These are phyloP conservation scores for Artemisiospiza belli DNA, from an alignment of 2,113 vertebrate genomes.

Conservation along the genomic window DNA sequence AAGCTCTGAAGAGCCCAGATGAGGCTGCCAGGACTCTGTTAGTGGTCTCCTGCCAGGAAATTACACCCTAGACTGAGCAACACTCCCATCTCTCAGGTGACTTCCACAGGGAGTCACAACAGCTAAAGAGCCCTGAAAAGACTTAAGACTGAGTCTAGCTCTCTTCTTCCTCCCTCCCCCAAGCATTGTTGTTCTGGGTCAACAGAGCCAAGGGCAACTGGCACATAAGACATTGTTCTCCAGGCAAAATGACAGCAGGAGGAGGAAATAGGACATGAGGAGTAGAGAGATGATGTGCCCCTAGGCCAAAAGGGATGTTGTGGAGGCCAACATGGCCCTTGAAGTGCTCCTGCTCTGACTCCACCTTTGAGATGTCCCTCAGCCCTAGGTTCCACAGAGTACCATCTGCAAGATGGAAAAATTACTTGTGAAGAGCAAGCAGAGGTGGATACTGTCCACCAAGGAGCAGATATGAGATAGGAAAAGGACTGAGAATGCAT, in stretches of 20 bases:
- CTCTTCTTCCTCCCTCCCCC: not conserved
- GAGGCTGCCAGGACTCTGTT: not conserved
- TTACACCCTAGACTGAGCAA: not conserved
- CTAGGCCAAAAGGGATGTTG: not conserved
- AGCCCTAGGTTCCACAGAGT: not conserved
- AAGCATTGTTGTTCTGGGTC: constrained; percentile 31
- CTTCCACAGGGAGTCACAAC: not conserved
- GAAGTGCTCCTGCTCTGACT: not conserved
- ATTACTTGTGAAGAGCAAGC: not conserved
- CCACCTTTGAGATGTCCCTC: not conserved
- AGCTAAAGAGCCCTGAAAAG: not conserved
- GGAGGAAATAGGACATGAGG: not conserved
- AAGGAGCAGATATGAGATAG: not conserved
- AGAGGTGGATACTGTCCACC: not conserved
- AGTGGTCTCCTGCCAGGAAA: not conserved
- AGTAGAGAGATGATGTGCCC: constrained; percentile 18
- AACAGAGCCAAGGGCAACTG: constrained; percentile 48
- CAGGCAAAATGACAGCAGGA: constrained; percentile 59
- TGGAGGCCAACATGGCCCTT: not conserved
- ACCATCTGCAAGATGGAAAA: not conserved
- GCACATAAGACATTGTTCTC: constrained; percentile 32
- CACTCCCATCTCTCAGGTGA: not conserved
- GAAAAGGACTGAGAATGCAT: not conserved
- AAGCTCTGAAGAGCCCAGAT: not conserved
- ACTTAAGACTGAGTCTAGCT: not conserved